These are phyloP conservation scores for Illadopsis cleaveri DNA, from an alignment of 2,113 vertebrate genomes.

Conservation along the genomic window DNA sequence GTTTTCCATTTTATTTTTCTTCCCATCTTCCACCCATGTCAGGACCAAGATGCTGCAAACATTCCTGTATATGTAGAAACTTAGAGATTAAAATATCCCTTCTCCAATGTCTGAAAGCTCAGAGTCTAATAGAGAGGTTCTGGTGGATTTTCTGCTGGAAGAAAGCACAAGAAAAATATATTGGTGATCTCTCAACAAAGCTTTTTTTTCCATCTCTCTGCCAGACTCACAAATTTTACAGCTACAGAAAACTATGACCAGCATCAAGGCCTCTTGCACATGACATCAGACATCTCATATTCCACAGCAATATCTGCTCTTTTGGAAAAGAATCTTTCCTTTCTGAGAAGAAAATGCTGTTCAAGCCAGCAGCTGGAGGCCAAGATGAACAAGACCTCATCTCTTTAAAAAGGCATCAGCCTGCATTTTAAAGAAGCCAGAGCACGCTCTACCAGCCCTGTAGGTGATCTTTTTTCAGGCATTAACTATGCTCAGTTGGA, in stretches of 20 bases:
- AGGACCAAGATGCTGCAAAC: not conserved
- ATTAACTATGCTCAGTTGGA: not conserved
- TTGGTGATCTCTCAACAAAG: not conserved
- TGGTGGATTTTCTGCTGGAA: not conserved
- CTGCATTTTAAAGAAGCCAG: not conserved
- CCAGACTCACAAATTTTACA: not conserved
- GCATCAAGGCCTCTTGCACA: not conserved
- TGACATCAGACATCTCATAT: not conserved
- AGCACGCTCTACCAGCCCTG: not conserved
- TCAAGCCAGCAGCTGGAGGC: not conserved
- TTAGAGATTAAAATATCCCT: not conserved
- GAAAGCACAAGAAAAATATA: not conserved
- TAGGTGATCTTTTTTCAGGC: not conserved
- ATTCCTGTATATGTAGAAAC: not conserved
- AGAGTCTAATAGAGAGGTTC: not conserved
- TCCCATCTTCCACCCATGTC: not conserved
- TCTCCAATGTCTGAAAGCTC: not conserved
- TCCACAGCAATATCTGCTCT: not conserved
- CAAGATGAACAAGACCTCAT: not conserved
- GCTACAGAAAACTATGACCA: not conserved
- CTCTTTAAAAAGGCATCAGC: not conserved
- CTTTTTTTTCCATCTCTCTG: not conserved
- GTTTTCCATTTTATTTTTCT: not conserved
- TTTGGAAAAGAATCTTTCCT: not conserved
- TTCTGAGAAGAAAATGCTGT: not conserved